phyloP scores from a whole-genome alignment of 2,888 invertebrate genomes.

The Zhengitettix transpicula region DNA sequence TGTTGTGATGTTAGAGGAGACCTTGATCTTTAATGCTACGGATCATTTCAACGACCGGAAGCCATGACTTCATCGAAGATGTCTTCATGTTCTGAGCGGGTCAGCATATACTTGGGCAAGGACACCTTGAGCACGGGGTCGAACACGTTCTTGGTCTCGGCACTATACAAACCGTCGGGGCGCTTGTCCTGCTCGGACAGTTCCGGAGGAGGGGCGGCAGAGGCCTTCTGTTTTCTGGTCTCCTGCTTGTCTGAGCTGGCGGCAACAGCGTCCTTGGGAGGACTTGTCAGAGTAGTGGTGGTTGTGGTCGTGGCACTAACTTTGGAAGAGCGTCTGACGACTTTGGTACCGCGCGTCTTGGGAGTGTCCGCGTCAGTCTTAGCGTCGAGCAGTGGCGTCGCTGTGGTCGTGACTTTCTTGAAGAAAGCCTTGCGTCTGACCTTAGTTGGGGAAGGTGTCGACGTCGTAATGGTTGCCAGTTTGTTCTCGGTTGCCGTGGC shows the following conservation, averaged over 20 bases:
- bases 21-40: too few species aligned
- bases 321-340: too few species aligned
- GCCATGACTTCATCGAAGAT: slow-evolving; percentile 39
- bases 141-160: slow-evolving; percentile 47
- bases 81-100: slow-evolving; percentile 47
- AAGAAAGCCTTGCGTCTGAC: slow-evolving; percentile 7
- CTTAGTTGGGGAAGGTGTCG: background rate
- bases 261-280: background rate
- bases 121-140: slow-evolving; percentile 44
- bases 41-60: slow-evolving; percentile 10
- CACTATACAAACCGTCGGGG: slow-evolving; percentile 43
- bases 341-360: too few species aligned
- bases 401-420: slow-evolving; percentile 5
- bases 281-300: background rate
- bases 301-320: background rate
- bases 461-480: background rate
- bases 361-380: background rate
- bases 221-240: background rate
- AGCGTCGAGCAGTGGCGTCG: slow-evolving; percentile 1
- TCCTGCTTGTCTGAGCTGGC: too few species aligned
- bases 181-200: slow-evolving; percentile 22
- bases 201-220: slow-evolving; percentile 16
- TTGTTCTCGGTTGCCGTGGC: background rate
- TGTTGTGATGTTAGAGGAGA: too few species aligned
- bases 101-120: slow-evolving; percentile 50